A percentile compares a stretch with the other conserved stretches of the same genome.
phyloP scores from a whole-genome alignment of 2,797 vertebrate genomes.

The Parauchenoglanis ngamensis region DNA sequence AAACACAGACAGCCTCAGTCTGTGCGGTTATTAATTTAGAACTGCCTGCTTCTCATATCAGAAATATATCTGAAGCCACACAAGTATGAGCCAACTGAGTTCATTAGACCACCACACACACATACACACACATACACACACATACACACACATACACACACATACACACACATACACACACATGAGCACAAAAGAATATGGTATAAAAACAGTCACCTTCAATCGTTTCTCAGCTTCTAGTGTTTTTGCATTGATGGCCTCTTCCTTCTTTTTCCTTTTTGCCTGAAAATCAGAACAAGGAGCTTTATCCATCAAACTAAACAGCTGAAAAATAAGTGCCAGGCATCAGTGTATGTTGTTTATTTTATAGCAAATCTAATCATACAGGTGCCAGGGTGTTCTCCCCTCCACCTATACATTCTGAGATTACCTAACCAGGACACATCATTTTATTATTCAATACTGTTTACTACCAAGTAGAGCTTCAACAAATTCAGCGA shows the following conservation, averaged over 20 bases:
- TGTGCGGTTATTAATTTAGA: constrained; percentile 9
- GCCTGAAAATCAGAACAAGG: constrained; percentile 78
- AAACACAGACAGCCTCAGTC: background rate
- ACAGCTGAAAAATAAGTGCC: background rate
- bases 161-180: background rate
- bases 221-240: constrained; percentile 93
- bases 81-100: background rate
- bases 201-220: constrained; percentile 79
- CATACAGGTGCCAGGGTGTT: background rate
- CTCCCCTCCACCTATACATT: background rate
- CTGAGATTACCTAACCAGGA: background rate
- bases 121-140: background rate
- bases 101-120: background rate
- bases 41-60: background rate
- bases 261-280: constrained; percentile 95
- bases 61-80: background rate
- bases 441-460: background rate
- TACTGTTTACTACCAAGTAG: background rate
- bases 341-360: background rate
- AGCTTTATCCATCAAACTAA: background rate
- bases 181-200: background rate
- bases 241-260: constrained; percentile 94
- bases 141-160: background rate
- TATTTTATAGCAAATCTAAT: background rate
- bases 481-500: background rate